A percentile compares a stretch with the other conserved stretches of the same genome.
phyloP scores from a whole-genome alignment of 2,888 invertebrate genomes.

The Omphaloscelis lunosa region DNA sequence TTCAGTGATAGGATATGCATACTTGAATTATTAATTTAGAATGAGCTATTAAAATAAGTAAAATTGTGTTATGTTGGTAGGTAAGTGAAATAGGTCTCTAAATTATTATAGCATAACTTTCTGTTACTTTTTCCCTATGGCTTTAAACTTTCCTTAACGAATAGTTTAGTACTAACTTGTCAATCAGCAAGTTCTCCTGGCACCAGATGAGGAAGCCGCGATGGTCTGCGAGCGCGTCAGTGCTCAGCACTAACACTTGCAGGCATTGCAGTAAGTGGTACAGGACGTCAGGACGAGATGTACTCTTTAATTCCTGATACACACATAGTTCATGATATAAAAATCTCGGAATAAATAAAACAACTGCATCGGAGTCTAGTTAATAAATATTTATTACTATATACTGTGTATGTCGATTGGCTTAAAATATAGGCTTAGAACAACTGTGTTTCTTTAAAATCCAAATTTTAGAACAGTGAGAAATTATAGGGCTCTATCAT shows the following conservation, averaged over 20 bases:
- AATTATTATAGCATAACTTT: background rate
- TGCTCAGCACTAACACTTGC: slow-evolving; percentile 97
- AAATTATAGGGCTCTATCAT: background rate
- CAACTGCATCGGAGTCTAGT: background rate
- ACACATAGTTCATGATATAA: background rate
- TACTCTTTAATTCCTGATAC: slow-evolving; percentile 93
- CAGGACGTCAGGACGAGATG: slow-evolving; percentile 97
- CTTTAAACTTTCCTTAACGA: background rate
- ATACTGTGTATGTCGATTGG: background rate
- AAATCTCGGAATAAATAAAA: background rate
- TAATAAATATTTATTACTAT: background rate
- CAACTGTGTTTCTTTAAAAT: background rate
- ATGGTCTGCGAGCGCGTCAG: slow-evolving; percentile 97
- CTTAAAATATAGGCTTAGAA: background rate
- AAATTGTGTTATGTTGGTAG: too few relatives aligned
- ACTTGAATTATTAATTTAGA: background rate
- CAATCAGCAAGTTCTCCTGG: slow-evolving; percentile 98
- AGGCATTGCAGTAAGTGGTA: slow-evolving; percentile 98
- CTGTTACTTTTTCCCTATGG: background rate
- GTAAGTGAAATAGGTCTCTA: background rate
- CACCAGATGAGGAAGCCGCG: slow-evolving; percentile 98
- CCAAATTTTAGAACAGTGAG: background rate
- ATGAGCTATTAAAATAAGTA: background rate
- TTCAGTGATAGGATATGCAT: background rate
- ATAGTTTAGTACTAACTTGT: slow-evolving; percentile 87